phyloP scores from a whole-genome alignment of 2,888 invertebrate genomes.

The Arctia plantaginis region DNA sequence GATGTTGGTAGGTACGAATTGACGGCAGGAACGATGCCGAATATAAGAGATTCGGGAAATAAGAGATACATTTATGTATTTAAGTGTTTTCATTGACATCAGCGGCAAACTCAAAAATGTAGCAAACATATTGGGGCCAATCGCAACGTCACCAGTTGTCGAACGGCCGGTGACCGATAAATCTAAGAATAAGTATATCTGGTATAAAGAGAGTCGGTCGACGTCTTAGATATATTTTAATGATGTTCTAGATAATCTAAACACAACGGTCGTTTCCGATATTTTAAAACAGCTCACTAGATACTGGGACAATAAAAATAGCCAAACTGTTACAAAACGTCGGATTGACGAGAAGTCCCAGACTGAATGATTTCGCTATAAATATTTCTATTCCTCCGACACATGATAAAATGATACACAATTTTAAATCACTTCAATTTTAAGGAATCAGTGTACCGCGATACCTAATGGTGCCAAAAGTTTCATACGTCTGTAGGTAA shows the following conservation, averaged over 20 bases:
- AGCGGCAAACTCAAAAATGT: background rate
- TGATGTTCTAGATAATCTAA: conserved; percentile 65
- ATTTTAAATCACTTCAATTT: conserved; percentile 11
- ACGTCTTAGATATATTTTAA: conserved; percentile 66
- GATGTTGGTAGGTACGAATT: background rate
- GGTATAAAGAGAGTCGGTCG: conserved; percentile 71
- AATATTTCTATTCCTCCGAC: conserved; percentile 43
- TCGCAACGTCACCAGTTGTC: conserved; percentile 74
- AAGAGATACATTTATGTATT: background rate
- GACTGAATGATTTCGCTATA: conserved; percentile 46
- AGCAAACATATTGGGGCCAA: conserved; percentile 66
- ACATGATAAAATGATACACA: conserved; percentile 35
- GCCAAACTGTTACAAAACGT: conserved; percentile 51
- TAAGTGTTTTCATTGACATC: background rate
- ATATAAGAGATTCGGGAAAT: background rate
- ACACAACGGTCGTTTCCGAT: conserved; percentile 54
- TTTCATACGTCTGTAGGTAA: conserved; percentile 13
- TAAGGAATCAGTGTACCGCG: conserved; percentile 12
- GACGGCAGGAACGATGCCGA: background rate
- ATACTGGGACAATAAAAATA: conserved; percentile 54
- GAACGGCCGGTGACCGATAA: conserved; percentile 73
- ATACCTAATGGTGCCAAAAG: background rate
- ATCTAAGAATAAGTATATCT: conserved; percentile 78
- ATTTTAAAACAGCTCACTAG: conserved; percentile 54
- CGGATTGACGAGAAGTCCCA: conserved; percentile 40